Evolutionary conservation across 2,113 vertebrate species (phyloP).

Genomic region (Tiliqua scincoides): DNA sequence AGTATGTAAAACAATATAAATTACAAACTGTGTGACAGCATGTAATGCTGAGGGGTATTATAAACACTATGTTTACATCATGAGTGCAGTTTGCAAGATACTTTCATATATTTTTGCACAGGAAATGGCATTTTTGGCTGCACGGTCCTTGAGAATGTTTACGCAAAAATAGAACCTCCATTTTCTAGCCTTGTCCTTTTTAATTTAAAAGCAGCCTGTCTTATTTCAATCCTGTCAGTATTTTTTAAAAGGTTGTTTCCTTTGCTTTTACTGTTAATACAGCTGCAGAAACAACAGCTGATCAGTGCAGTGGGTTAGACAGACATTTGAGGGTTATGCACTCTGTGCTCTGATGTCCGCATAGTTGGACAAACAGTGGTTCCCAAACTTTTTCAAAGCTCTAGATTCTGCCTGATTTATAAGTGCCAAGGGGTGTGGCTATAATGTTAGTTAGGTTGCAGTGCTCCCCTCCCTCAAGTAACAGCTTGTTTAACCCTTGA

Average conservation of each 20-base stretch:
- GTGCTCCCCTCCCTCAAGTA: too few relatives aligned
- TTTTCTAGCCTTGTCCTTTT: slow-evolving; percentile 24
- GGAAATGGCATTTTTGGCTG: slow-evolving; percentile 35
- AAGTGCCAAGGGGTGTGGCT: too few relatives aligned
- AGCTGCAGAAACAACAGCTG: background rate
- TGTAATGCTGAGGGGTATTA: slow-evolving; percentile 31
- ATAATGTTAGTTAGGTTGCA: too few relatives aligned
- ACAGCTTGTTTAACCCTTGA: too few relatives aligned
- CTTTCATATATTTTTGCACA: slow-evolving; percentile 43
- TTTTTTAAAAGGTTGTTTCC: slow-evolving; percentile 57
- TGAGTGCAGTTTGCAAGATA: slow-evolving; percentile 14
- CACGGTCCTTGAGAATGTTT: slow-evolving; percentile 10
- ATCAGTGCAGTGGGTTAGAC: background rate
- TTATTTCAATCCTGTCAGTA: slow-evolving; percentile 52
- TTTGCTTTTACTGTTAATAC: slow-evolving; percentile 15
- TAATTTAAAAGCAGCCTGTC: slow-evolving; percentile 35
- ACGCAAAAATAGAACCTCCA: slow-evolving; percentile 40
- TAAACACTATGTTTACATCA: slow-evolving; percentile 29
- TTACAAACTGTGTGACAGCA: slow-evolving; percentile 21
- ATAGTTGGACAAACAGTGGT: background rate
- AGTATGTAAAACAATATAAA: background rate
- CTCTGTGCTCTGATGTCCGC: background rate
- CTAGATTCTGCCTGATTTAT: too few relatives aligned
- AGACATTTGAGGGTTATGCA: background rate
- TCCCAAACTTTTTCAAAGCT: too few relatives aligned